phyloP scores from a whole-genome alignment of 2,888 invertebrate species.

The Entomobrya multifasciata region DNA sequence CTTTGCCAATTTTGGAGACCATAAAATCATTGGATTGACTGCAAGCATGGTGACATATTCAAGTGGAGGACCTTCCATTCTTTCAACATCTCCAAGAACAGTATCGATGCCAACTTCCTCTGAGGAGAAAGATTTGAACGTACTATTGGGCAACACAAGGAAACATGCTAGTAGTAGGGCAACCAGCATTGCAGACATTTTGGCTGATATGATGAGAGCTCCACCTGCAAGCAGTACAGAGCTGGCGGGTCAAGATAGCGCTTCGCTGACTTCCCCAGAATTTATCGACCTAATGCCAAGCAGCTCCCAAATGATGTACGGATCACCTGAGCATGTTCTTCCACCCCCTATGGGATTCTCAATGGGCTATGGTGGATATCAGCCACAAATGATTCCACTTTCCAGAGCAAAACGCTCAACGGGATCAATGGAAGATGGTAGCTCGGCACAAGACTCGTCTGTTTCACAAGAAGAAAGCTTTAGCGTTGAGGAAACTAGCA shows the following conservation, averaged over 20 bases:
- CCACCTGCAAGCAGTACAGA: conserved; percentile 48
- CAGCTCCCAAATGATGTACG: conserved; percentile 71
- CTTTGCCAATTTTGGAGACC: conserved; percentile 74
- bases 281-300: conserved; percentile 78
- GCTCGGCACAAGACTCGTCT: conserved; percentile 48
- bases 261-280: conserved; percentile 63
- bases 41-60: conserved; percentile 75
- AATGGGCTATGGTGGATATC: conserved; percentile 41
- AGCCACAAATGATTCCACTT: conserved; percentile 51
- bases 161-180: conserved; percentile 53
- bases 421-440: conserved; percentile 52
- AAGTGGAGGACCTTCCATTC: conserved; percentile 45
- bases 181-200: conserved; percentile 77
- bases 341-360: conserved; percentile 42
- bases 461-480: conserved; percentile 64
- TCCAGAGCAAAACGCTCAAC: conserved; percentile 60
- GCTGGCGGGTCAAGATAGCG: conserved; percentile 39
- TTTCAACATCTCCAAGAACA: conserved; percentile 7
- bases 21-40: conserved; percentile 74
- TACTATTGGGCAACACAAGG: conserved; percentile 51
- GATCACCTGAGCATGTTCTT: neutral
- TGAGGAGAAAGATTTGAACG: conserved; percentile 66
- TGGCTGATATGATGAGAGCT: conserved; percentile 78
- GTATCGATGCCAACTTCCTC: conserved; percentile 33
- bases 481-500: conserved; percentile 53